These are phyloP conservation scores for Mormyrus hasselquistii DNA, from an alignment of 2,797 vertebrate genomes.

Conservation along the genomic window DNA sequence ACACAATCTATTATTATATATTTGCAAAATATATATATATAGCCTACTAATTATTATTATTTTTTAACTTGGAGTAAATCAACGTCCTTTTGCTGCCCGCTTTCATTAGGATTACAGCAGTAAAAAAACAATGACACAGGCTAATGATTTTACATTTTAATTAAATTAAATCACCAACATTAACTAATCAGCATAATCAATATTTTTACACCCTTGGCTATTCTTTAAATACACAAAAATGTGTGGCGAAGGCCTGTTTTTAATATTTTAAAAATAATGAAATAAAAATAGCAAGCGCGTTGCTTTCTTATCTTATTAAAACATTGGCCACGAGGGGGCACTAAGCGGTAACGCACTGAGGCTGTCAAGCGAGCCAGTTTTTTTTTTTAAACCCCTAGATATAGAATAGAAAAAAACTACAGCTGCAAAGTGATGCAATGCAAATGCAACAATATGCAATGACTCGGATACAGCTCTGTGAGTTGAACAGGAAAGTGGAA, in stretches of 20 bases:
- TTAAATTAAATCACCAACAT: not conserved
- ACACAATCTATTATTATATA: not conserved
- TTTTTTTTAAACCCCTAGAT: slow-evolving; percentile 11
- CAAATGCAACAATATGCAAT: slow-evolving; percentile 50
- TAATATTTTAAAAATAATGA: not conserved
- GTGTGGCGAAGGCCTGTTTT: not conserved
- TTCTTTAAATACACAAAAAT: not conserved
- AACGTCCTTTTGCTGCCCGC: not conserved
- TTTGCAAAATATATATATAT: not conserved
- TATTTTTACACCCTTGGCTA: not conserved
- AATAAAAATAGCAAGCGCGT: not conserved
- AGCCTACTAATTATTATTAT: not conserved
- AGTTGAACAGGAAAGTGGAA: slow-evolving; percentile 21
- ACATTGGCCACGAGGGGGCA: not conserved
- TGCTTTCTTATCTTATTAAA: not conserved
- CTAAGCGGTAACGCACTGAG: not conserved
- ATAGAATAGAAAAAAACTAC: slow-evolving; percentile 32
- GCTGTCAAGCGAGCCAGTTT: not conserved
- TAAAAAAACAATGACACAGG: not conserved
- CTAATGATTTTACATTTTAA: not conserved
- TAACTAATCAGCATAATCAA: not conserved
- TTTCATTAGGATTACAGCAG: not conserved
- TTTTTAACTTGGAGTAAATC: not conserved
- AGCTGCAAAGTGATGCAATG: slow-evolving; percentile 44
- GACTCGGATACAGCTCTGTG: slow-evolving; percentile 36